Conservation (phyloP, 64 coral and sea anemone species). For the Pocillopora damicornis region DNA sequence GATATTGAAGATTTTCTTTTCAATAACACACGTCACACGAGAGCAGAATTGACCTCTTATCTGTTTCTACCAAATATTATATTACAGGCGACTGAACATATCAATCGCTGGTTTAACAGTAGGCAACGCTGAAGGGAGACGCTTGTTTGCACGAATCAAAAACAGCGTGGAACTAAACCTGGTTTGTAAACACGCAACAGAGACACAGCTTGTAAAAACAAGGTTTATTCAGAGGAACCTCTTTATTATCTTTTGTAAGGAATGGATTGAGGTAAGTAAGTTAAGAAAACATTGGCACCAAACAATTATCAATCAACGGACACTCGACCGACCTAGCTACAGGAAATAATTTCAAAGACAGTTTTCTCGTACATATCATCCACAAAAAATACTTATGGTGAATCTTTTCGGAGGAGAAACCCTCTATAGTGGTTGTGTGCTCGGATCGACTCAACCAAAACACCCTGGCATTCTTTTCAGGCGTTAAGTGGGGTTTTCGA, state of each 20-base stretch:
- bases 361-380: not conserved
- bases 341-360: not conserved
- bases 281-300: not conserved
- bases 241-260: not conserved
- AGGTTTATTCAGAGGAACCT: not conserved
- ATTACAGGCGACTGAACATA: not conserved
- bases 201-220: not conserved
- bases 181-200: constrained; percentile 1
- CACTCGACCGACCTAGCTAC: not conserved
- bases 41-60: constrained; percentile 5
- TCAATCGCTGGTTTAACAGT: not conserved
- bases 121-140: not conserved
- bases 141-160: constrained; percentile 2
- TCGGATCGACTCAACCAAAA: not conserved
- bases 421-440: not conserved
- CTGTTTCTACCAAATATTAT: not conserved
- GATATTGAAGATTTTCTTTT: not conserved
- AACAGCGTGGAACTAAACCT: not conserved
- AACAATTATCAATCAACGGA: not conserved
- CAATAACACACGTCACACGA: not conserved
- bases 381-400: not conserved
- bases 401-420: not conserved
- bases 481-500: not conserved
- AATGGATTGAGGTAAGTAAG: not conserved
- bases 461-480: not conserved